Base-by-base conservation (phyloP, 2,888 invertebrate genomes). In the Saturnia japonica region DNA sequence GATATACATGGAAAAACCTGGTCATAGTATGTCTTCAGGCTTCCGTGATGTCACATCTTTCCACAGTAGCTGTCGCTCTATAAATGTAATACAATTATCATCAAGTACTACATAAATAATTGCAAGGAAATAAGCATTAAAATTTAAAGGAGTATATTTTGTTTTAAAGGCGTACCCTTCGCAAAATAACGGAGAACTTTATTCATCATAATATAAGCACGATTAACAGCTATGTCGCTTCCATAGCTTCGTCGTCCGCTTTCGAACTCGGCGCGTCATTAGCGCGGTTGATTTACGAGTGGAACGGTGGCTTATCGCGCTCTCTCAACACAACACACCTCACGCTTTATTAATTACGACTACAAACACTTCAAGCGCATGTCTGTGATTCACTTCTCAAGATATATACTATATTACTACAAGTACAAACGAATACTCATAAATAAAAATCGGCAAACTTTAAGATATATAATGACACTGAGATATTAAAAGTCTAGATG, bases 231-330 rank as follows among this genome's bases (percentile, higher is more conserved):
- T 25, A 22, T 66, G 70, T 45, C 60, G 9, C 67, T 60, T 67
- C 40, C 60, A 60, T 67, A 11, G 19, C 22, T 22, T n/a, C 7
- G 11, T n/a, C 40, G 47, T 43, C 25, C 60, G 57, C 28, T 60
- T 22, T 47, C 28, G 43, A 28, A 22, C 43, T 12, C 22, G 57
- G 14, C 64, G 47, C 51, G 83, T 88, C 88, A 88, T 88, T 87
- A 88, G 83, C 80, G 79, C 72, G 73, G 76, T 83, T 88, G 87
- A 88, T 88, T 86, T 86, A 88, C 83, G 85, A 84, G 82, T 78
- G 78, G 74, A 73, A 71, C 64, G 66, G 57, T 60, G 77, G 82
- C 84, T 87, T 87, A 88, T 87, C 88, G 84, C 79, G 74, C 79
- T 77, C 82, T 79, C 85, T 80, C 80, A 74, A 75, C 78, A 74